Conservation (phyloP, 2,113 vertebrate genomes). For the Hemibagrus wyckioides region DNA sequence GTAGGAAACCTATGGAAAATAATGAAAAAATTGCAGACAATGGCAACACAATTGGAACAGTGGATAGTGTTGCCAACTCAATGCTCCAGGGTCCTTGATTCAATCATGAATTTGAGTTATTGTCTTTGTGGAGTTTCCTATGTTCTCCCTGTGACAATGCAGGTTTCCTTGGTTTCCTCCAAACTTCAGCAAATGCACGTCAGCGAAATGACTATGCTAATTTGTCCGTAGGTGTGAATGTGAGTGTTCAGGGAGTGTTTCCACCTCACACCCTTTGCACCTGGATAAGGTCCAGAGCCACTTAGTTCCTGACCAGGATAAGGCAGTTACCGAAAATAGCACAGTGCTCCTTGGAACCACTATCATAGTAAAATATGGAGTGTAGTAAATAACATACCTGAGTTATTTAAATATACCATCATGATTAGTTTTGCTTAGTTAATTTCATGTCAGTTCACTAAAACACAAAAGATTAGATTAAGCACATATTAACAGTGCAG, state of each 20-base stretch:
- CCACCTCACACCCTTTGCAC: neutral
- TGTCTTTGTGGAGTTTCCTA: neutral
- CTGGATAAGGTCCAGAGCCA: neutral
- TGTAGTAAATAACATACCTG: neutral
- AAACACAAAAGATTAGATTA: neutral
- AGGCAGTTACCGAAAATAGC: neutral
- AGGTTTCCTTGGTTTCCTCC: neutral
- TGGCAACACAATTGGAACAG: neutral
- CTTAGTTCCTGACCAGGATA: neutral
- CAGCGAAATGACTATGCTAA: neutral
- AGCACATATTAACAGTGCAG: too few species aligned
- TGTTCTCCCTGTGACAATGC: neutral
- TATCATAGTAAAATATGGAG: neutral
- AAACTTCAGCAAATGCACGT: too few species aligned
- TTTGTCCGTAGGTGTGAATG: neutral
- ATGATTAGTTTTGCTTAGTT: neutral
- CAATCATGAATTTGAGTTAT: neutral
- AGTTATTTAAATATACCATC: neutral
- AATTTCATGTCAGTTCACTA: neutral
- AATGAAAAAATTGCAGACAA: neutral
- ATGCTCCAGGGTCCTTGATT: neutral
- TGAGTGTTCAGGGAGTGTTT: neutral
- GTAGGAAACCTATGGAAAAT: neutral
- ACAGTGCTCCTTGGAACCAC: neutral
- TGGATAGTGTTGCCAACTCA: neutral